Evolutionary conservation across 2,797 vertebrate species (phyloP), one percentile per base, ranked within the genome.

Genomic region (Varecia variegata): DNA sequence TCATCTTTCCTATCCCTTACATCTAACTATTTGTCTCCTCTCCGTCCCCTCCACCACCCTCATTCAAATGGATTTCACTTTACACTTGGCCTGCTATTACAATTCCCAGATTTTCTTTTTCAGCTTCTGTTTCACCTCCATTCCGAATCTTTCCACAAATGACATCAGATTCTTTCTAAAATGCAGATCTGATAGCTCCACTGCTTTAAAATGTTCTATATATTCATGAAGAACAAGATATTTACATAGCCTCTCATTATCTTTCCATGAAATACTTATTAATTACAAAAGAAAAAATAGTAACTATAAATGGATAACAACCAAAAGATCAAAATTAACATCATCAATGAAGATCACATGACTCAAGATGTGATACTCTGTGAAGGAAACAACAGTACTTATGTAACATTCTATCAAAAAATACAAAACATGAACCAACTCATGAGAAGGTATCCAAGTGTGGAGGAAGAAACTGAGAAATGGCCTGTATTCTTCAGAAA

Each of bases 131-230:
- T 89, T 87, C 68, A 74, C 3, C 32, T 73, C 45, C 70, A 52
- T 83, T 73, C 35, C 27, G 93, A 90, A 73, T 18, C 7, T 76
- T 67, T 76, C 73, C 23, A 88, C n/a, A 68, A 90, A 88, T 54
- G 50, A n/a, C 21, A 88, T 45, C 40, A 71, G 56, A 67, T 60
- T 90, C 74, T 91, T 94, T 85, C 60, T 73, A 83, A 93, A 94
- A 90, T 68, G 17, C 58, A 82, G 10, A 83, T 45, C 15, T 90
- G 17, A 86, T 32, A n/a, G 38, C 54, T 4, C 15, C 1, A 68
- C 45, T 92, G 43, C 32, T 95, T 85, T 81, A 62, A 68, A 85
- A 90, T 58, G 15, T 70, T 74, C 38, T n/a, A 18, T 54, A 62
- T 58, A 50, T 20, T 32, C 27, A 60, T 74, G 8, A 60, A 47